These are phyloP conservation scores for Bucorvus abyssinicus DNA, from an alignment of 2,797 vertebrate genomes.

Conservation along the genomic window DNA sequence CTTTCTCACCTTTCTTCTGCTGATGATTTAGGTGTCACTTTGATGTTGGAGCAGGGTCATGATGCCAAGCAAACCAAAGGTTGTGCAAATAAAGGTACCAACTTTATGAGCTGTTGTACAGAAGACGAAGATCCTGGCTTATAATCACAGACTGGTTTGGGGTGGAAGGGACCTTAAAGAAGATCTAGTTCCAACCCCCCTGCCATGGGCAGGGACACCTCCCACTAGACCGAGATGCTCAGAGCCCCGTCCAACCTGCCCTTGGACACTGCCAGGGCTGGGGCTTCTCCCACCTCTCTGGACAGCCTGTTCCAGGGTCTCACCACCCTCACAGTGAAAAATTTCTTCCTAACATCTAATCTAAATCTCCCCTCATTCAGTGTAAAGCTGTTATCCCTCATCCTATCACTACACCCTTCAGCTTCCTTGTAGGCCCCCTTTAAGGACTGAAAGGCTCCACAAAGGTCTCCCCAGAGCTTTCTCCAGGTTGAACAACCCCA, in stretches of 20 bases:
- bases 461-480: too few species aligned
- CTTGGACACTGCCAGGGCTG: too few species aligned
- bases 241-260: too few species aligned
- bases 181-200: too few species aligned
- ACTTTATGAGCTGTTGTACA: not conserved
- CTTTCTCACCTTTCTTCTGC: not conserved
- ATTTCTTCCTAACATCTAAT: not conserved
- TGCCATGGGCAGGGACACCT: too few species aligned
- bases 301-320: not conserved
- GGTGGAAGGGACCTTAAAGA: too few species aligned
- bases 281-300: too few species aligned
- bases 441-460: not conserved
- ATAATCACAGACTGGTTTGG: not conserved
- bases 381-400: not conserved
- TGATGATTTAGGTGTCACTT: not conserved
- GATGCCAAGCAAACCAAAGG: not conserved
- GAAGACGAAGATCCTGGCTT: not conserved
- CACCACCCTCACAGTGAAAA: not conserved
- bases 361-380: not conserved
- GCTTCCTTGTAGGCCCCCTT: not conserved
- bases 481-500: not conserved
- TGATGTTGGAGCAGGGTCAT: fast-evolving
- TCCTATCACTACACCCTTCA: too few species aligned
- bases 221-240: too few species aligned
- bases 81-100: not conserved